A percentile compares a stretch with the other conserved stretches of the same genome.
phyloP scores from a whole-genome alignment of 2,888 invertebrate genomes.

The Vandiemenella viatica region DNA sequence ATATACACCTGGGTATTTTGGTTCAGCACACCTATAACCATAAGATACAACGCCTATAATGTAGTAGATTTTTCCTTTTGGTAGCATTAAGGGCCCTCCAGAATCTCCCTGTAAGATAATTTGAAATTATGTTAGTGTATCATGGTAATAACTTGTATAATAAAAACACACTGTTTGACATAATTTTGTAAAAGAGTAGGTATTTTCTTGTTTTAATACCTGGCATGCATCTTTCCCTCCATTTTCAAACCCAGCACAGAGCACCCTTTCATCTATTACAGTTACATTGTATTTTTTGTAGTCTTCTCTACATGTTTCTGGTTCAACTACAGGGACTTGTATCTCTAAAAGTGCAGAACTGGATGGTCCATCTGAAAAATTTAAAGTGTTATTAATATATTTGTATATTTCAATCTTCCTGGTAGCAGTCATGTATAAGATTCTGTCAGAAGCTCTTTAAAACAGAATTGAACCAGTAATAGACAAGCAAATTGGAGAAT shows the following conservation, averaged over 20 bases:
- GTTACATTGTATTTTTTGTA: slow-evolving; percentile 38
- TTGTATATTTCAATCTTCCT: too few species aligned
- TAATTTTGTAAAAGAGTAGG: too few species aligned
- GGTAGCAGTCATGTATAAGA: too few species aligned
- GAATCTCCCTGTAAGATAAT: slow-evolving; percentile 44
- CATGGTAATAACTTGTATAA: background rate
- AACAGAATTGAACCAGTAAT: too few species aligned
- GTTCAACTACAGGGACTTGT: slow-evolving; percentile 52
- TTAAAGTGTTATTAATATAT: too few species aligned
- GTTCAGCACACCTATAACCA: slow-evolving; percentile 42
- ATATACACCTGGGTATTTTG: slow-evolving; percentile 54
- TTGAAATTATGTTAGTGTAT: background rate
- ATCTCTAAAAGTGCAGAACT: slow-evolving; percentile 49
- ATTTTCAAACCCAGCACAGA: slow-evolving; percentile 50
- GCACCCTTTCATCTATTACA: slow-evolving; percentile 42
- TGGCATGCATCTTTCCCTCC: slow-evolving; percentile 61
- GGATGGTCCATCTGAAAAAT: slow-evolving; percentile 46
- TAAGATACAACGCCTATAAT: slow-evolving; percentile 52
- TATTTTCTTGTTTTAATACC: slow-evolving; percentile 28
- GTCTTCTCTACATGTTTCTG: slow-evolving; percentile 41
- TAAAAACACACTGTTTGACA: too few species aligned
- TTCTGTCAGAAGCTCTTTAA: too few species aligned
- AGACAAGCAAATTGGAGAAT: too few species aligned
- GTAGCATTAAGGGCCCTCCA: slow-evolving; percentile 62
- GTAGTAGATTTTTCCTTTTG: slow-evolving; percentile 33